phyloP scores from a whole-genome alignment of 2,888 invertebrate genomes.

The Spodoptera picta region DNA sequence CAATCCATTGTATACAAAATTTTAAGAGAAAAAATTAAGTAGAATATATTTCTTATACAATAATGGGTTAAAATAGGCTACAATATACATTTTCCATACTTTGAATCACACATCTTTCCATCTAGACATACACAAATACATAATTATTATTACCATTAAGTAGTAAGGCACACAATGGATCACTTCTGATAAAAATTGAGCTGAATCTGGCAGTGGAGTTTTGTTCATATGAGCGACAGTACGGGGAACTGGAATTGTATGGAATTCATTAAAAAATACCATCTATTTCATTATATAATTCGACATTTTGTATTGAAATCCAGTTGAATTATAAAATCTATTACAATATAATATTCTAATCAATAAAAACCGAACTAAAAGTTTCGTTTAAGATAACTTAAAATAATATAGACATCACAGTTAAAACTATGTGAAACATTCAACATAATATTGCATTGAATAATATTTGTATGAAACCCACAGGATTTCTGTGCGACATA shows the following conservation, averaged over 20 bases:
- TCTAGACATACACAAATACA: constrained; percentile 16
- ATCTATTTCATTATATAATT: not conserved
- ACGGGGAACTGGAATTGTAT: constrained; percentile 9
- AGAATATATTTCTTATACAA: constrained; percentile 23
- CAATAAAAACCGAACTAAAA: constrained; percentile 16
- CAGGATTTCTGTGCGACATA: constrained; percentile 35
- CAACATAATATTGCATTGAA: constrained; percentile 48
- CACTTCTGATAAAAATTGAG: constrained; percentile 51
- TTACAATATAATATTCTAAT: not conserved
- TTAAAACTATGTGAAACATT: constrained; percentile 42
- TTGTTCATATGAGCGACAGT: constrained; percentile 44
- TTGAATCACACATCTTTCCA: constrained; percentile 25
- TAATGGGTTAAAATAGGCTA: constrained; percentile 8
- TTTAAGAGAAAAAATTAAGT: constrained; percentile 15
- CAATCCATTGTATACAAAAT: constrained; percentile 51
- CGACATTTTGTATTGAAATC: no score
- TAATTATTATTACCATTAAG: constrained; percentile 18
- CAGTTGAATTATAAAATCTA: no score
- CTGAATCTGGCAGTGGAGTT: constrained; percentile 56
- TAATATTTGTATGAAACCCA: constrained; percentile 41
- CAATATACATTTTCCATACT: constrained; percentile 25
- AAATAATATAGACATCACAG: constrained; percentile 51
- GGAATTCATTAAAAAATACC: constrained; percentile 17
- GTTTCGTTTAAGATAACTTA: constrained; percentile 41
- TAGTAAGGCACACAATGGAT: constrained; percentile 48